A percentile compares a stretch with the other conserved stretches of the same genome.
Conservation (phyloP, 2,797 vertebrate genomes). For the Gymnothorax reevesii region DNA sequence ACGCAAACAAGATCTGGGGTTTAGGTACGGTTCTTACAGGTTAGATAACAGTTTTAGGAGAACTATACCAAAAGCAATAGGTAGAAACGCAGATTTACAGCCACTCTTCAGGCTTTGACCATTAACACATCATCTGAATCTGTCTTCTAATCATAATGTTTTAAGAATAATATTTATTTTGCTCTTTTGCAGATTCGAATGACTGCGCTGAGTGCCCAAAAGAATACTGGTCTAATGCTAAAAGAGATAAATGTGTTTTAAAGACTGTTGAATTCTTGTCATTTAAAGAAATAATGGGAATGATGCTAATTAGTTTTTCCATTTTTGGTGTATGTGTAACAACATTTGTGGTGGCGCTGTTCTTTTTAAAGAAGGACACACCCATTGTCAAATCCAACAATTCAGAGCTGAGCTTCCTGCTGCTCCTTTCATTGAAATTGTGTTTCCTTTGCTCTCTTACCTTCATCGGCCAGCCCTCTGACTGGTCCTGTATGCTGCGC, state of each 20-base stretch:
- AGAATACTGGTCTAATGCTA: constrained; percentile 69
- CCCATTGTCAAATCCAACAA: constrained; percentile 67
- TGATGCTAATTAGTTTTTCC: constrained; percentile 12
- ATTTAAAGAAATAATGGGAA: constrained; percentile 41
- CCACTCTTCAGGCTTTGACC: too few relatives aligned
- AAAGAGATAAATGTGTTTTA: constrained; percentile 64
- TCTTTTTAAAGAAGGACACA: constrained; percentile 11
- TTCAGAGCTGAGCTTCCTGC: constrained; percentile 71
- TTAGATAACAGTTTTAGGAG: too few relatives aligned
- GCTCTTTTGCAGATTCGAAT: constrained; percentile 21
- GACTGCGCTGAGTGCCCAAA: constrained; percentile 24
- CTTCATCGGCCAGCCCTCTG: too few relatives aligned
- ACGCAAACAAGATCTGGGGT: too few relatives aligned
- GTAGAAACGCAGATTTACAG: too few relatives aligned
- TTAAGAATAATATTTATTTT: background rate
- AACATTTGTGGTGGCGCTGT: background rate
- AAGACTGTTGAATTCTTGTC: constrained; percentile 68
- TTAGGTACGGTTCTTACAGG: too few relatives aligned
- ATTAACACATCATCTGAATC: too few relatives aligned
- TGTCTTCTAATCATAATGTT: too few relatives aligned
- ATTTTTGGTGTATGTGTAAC: constrained; percentile 23
- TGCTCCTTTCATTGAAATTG: constrained; percentile 68
- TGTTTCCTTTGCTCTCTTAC: constrained; percentile 71
- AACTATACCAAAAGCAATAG: too few relatives aligned
- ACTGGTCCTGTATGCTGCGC: too few relatives aligned